Evolutionary conservation across 23 tunicate genomes (phyloP), one percentile per base, ranked within the genome.

Genomic region (Clavelina lepadiformis): DNA sequence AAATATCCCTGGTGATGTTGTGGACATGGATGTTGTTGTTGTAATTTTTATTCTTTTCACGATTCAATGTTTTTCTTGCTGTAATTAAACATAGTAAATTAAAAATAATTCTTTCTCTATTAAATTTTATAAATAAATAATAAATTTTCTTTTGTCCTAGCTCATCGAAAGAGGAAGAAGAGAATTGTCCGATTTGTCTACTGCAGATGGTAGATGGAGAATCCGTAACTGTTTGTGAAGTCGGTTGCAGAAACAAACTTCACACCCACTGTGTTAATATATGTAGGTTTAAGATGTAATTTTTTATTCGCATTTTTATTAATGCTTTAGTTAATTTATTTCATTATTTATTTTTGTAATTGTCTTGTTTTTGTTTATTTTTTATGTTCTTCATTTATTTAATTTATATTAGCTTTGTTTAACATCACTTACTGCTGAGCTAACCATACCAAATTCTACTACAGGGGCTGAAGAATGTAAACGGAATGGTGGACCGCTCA

Each of bases 221-320:
- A 59, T 81, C 95, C 11, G 82, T 86, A 37, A 86, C 95, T 27
- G 95, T 86, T 7, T 86, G 95, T 38, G 95, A 86, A 57, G 95
- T 86, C 3, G 95, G 95, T 33, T 86, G 95, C 71, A 65, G 95
- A 35, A 86, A 86, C 71, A 86, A 78, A 38, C 85, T 86, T 15
- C 95, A 86, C 70, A 86, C 95, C 19, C 95, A 86, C 68, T 86
- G 95, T 41, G 95, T 86, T 28, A 81, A 86, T 66, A 86, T 86
- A 63, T 86, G 95, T 86, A 57, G 65, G 95, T 58, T 25, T 20
- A 24, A 8, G 59, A 11, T 25, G n/a, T n/a, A n/a, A n/a, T n/a
- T n/a, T n/a, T n/a, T n/a, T n/a, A n/a, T n/a, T n/a, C n/a, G n/a
- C n/a, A n/a, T n/a, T n/a, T n/a, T n/a, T n/a, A n/a, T n/a, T n/a